A percentile compares a stretch with the other conserved stretches of the same genome.
Conservation (phyloP, 2,797 vertebrate genomes). For the Myripristis murdjan region DNA sequence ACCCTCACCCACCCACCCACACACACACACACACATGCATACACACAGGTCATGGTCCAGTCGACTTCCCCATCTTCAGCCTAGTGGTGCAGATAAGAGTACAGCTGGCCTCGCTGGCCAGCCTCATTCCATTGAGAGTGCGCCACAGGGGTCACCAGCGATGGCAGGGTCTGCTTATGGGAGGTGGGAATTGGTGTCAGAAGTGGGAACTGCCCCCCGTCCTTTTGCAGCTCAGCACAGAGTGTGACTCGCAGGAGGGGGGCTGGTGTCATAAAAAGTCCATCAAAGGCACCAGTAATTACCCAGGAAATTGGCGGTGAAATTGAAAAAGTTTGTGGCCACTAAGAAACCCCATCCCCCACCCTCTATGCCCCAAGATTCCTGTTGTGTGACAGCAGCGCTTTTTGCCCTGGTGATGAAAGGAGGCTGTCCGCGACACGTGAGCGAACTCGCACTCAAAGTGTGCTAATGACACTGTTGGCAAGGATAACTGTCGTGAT, state of each 20-base stretch:
- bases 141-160: constrained; percentile 76
- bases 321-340: constrained; percentile 91
- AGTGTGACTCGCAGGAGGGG: constrained; percentile 69
- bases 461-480: constrained; percentile 58
- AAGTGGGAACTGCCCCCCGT: constrained; percentile 64
- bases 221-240: constrained; percentile 64
- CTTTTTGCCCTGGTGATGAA: constrained; percentile 69
- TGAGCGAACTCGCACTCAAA: constrained; percentile 45
- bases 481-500: constrained; percentile 53
- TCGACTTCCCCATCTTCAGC: constrained; percentile 62
- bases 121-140: constrained; percentile 71
- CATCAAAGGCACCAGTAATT: constrained; percentile 90
- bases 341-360: constrained; percentile 75
- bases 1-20: constrained; percentile 13
- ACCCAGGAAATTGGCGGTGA: constrained; percentile 90
- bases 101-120: constrained; percentile 75
- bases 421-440: constrained; percentile 54
- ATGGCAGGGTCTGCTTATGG: constrained; percentile 79
- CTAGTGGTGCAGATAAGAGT: constrained; percentile 79
- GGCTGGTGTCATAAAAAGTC: constrained; percentile 87
- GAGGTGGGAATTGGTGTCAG: constrained; percentile 74
- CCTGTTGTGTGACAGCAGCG: constrained; percentile 77
- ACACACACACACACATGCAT: constrained; percentile 25
- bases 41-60: constrained; percentile 65
- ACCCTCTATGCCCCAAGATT: constrained; percentile 45